Base-by-base conservation (phyloP, 23 tunicate genomes). In the Botrylloides violaceus region DNA sequence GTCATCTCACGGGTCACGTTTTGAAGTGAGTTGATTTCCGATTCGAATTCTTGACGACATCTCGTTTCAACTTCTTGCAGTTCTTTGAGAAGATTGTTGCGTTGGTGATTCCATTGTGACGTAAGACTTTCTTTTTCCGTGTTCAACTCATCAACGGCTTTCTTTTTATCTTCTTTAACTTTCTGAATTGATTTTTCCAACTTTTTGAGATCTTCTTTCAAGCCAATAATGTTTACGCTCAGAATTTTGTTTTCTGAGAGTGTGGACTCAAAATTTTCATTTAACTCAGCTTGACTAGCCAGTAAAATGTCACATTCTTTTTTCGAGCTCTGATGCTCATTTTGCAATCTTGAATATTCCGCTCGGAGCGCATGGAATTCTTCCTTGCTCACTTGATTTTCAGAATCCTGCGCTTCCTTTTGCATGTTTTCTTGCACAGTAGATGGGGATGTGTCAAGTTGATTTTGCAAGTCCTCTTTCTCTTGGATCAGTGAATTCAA, bases 401-500 rank as follows among this genome's bases (percentile, higher is more conserved):
- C 9, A 15, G 53, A 43, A 15, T 9, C 9, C 9, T 7, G 53
- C n/a, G n/a, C n/a, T n/a, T n/a, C n/a, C n/a, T n/a, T n/a, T n/a
- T n/a, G n/a, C n/a, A n/a, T n/a, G n/a, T n/a, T n/a, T 43, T 43
- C 53, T 7, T 15, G 9, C 9, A 15, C 53, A 43, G 53, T 15
- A 43, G 12, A 9, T 15, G 53, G 9, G 53, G 53, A 43, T n/a
- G n/a, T n/a, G n/a, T n/a, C n/a, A n/a, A n/a, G n/a, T 43, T 43
- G 53, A 43, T 43, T 43, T 43, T 43, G 12, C 12, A 43, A 15
- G 15, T 7, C 12, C 15, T 43, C 53, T 43, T 43, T 43, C 53
- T 43, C 53, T 43, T 43, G 53, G 12, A 43, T 7, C 53, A 43
- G 53, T 43, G 53, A 63, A 63, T 29, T 72, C 71, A 72, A 18